Base-by-base conservation (phyloP, 2,113 vertebrate genomes). In the Dasypus novemcinctus region DNA sequence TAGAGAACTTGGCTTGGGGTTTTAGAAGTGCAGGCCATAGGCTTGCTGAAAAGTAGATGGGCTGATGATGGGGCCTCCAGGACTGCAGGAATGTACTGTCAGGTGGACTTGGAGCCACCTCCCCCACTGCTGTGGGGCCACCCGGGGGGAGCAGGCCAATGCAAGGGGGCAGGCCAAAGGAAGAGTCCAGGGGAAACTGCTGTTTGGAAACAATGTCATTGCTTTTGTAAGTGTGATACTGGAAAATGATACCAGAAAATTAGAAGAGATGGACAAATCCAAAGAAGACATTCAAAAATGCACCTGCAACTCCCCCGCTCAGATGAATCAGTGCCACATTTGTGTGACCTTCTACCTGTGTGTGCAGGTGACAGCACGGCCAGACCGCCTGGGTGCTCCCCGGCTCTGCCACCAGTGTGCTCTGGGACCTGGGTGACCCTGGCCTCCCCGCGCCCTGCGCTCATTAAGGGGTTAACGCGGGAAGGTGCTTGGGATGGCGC, bases 391-490 rank as follows among this genome's bases (percentile, higher is more conserved):
- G 9, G 11, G 38, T 5, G 13, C 36, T 72, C 36, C 21, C 36
- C 11, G 13, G 23, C 36, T 41, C 23, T 74, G 38, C 36, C 71
- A 38, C 21, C 38, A 38, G 23, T 4, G 6, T 74, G 71, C 33
- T 66, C 71, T 15, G 13, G 38, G 33, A 0, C 21, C 25, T 46
- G 5, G 75, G 36, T 54, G 79, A 29, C 10, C 61, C 46, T 33
- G 46, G 76, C 68, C 4, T n/a, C n/a, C 18, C 15, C 7, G 29
- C 0, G 0, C 61, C 31, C 25, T 0, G 17, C 25, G 38, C 21
- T 20, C 38, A 12, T 9, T 1, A 1, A 4, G 64, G 71, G 54
- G 27, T n/a, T 4, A 14, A 43, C 14, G 2, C 3, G 4, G 33
- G 78, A 1, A 33, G 3, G 68, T 29, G 83, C 75, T 6, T n/a